phyloP scores from a whole-genome alignment of 37 sponge, comb jelly and placozoan species.

The Chondrosia reniformis region DNA sequence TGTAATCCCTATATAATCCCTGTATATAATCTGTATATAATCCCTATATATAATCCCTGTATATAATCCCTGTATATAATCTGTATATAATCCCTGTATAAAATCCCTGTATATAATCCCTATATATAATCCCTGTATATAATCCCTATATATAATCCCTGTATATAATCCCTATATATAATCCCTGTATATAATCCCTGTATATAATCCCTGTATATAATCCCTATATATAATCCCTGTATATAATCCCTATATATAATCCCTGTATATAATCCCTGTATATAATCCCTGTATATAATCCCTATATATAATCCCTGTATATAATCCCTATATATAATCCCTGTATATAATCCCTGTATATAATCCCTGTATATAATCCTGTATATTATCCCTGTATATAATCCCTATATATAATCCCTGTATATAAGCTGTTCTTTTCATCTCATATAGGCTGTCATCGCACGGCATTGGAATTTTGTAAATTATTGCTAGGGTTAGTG shows the following conservation, averaged over 20 bases:
- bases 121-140: neutral
- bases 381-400: too few relatives aligned
- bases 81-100: neutral
- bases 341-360: too few relatives aligned
- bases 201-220: neutral
- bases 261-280: neutral
- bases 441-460: conserved; percentile 73
- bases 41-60: neutral
- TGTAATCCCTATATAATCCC: too few relatives aligned
- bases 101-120: neutral
- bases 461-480: conserved; percentile 93
- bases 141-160: too few relatives aligned
- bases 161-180: neutral
- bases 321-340: neutral
- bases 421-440: neutral
- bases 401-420: too few relatives aligned
- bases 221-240: neutral
- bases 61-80: neutral
- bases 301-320: neutral
- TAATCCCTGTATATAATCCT: neutral
- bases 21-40: neutral
- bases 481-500: conserved; percentile 73
- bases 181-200: too few relatives aligned
- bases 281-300: too few relatives aligned
- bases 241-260: too few relatives aligned